Evolutionary conservation across 2,113 vertebrate species (phyloP).

Genomic region (Bungarus multicinctus): DNA sequence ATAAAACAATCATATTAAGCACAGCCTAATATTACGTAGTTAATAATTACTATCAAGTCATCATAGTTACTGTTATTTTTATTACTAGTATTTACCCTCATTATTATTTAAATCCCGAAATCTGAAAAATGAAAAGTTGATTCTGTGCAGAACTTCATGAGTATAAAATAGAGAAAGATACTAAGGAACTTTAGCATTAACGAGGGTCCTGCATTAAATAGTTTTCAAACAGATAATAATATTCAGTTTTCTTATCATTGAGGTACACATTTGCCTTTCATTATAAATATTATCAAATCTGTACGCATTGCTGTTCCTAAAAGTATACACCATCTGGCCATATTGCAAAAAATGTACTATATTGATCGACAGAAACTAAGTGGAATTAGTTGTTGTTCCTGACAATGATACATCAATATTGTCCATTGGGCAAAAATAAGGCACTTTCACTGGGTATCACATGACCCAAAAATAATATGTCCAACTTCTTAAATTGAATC

Average conservation of each 20-base stretch:
- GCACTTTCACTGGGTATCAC: not conserved
- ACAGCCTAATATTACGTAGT: not conserved
- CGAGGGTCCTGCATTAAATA: not conserved
- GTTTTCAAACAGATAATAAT: not conserved
- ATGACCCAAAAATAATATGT: not conserved
- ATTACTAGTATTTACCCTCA: not conserved
- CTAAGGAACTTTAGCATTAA: not conserved
- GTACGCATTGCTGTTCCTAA: constrained; percentile 1
- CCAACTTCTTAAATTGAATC: not conserved
- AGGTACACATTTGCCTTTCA: not conserved
- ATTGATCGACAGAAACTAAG: constrained; percentile 1
- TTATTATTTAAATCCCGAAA: not conserved
- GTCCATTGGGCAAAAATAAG: not conserved
- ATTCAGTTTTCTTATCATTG: constrained; percentile 8
- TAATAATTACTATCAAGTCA: not conserved
- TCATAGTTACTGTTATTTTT: not conserved
- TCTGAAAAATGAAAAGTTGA: not conserved
- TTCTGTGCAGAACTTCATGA: not conserved
- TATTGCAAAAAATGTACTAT: not conserved
- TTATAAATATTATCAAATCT: not conserved
- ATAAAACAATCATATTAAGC: not conserved
- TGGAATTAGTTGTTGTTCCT: constrained; percentile 16
- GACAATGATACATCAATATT: not conserved
- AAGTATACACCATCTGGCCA: not conserved
- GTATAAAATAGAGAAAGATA: not conserved